phyloP scores from a whole-genome alignment of 2,797 vertebrate species.

The Clarias pachynema region DNA sequence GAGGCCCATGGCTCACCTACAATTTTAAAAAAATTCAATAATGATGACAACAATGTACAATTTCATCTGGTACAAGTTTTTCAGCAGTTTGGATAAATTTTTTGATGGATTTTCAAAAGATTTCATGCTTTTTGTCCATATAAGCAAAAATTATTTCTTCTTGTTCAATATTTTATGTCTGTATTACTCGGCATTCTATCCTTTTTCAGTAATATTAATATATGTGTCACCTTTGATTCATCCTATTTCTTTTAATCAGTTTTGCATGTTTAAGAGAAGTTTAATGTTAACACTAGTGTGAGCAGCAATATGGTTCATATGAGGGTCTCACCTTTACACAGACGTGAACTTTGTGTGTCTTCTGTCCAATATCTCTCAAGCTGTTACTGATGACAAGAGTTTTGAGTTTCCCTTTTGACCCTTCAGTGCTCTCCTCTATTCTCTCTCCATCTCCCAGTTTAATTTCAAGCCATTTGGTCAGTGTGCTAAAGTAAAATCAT shows the following conservation, averaged over 20 bases:
- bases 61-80: background rate
- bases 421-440: constrained; percentile 44
- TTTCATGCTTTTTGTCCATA: background rate
- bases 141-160: background rate
- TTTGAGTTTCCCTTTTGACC: constrained; percentile 70
- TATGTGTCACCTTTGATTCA: background rate
- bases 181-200: background rate
- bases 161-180: background rate
- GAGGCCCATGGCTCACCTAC: constrained; percentile 80
- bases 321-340: constrained; percentile 83
- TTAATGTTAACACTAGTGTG: background rate
- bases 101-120: background rate
- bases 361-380: constrained; percentile 62
- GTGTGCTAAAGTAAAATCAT: constrained; percentile 70
- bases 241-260: background rate
- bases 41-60: background rate
- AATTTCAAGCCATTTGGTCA: constrained; percentile 89
- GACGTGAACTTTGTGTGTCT: constrained; percentile 73
- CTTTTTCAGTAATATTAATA: background rate
- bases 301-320: background rate
- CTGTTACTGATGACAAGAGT: constrained; percentile 78
- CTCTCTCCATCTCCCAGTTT: constrained; percentile 78
- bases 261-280: background rate
- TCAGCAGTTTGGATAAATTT: background rate
- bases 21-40: too few species aligned